phyloP scores from a whole-genome alignment of 2,797 vertebrate genomes.

The Mastacembelus armatus region DNA sequence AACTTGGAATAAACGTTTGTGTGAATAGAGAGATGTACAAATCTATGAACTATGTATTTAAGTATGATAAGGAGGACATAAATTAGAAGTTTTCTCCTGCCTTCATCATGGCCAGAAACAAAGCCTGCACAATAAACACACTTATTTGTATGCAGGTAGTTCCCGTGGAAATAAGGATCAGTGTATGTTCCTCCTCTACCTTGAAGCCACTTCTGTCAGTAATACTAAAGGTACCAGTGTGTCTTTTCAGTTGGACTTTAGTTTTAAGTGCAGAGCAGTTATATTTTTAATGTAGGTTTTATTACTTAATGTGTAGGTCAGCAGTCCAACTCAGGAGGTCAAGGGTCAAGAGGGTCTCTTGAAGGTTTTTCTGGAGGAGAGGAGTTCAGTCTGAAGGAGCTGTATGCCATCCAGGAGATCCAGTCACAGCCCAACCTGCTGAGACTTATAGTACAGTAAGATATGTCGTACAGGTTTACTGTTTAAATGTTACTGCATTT shows the following conservation, averaged over 20 bases:
- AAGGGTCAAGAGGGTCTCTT: slow-evolving; percentile 62
- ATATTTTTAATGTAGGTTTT: not conserved
- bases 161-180: slow-evolving; percentile 93
- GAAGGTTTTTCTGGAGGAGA: slow-evolving; percentile 74
- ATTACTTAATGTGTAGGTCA: slow-evolving; percentile 55
- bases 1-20: too few species aligned
- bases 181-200: slow-evolving; percentile 96
- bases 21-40: too few species aligned
- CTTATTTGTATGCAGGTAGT: slow-evolving; percentile 77
- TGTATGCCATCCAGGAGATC: slow-evolving; percentile 97
- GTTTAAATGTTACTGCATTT: not conserved
- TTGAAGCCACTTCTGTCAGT: slow-evolving; percentile 95
- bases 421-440: slow-evolving; percentile 90
- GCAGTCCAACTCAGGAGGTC: slow-evolving; percentile 55
- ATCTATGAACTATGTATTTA: too few species aligned
- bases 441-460: slow-evolving; percentile 84
- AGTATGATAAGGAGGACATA: too few species aligned
- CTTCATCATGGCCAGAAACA: not conserved
- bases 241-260: not conserved
- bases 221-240: slow-evolving; percentile 89
- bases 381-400: slow-evolving; percentile 96
- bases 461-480: not conserved
- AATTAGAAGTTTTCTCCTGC: not conserved
- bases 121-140: not conserved
- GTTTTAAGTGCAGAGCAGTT: not conserved